Evolutionary conservation across 2,888 invertebrate species (phyloP).

Genomic region (Rugalucina vietnamica): DNA sequence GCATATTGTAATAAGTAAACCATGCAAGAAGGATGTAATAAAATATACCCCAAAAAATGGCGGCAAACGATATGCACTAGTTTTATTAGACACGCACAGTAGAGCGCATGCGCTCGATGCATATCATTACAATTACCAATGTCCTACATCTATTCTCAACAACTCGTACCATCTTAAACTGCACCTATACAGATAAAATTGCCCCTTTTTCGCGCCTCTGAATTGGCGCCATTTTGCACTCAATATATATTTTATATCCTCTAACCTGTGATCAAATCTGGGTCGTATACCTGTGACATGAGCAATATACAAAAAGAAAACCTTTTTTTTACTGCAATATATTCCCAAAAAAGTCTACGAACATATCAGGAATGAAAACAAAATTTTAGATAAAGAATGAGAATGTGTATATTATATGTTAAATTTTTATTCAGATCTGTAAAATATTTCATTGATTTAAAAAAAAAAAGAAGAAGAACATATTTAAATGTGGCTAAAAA

Average conservation of each 20-base stretch:
- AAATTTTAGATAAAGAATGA: background rate
- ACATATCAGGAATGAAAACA: background rate
- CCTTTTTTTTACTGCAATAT: background rate
- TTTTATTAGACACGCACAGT: background rate
- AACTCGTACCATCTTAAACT: background rate
- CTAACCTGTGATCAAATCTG: background rate
- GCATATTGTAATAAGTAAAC: background rate
- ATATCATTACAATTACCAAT: background rate
- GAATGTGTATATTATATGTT: background rate
- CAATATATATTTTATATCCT: background rate
- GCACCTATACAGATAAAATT: background rate
- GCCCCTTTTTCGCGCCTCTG: slow-evolving; percentile 3
- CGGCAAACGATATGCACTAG: background rate
- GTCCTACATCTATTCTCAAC: background rate
- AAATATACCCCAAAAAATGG: background rate
- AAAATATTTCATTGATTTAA: no score
- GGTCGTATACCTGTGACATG: background rate
- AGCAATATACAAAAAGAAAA: background rate
- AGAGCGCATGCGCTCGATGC: background rate
- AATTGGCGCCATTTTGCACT: slow-evolving; percentile 10
- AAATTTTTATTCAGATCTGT: background rate
- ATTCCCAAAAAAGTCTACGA: background rate
- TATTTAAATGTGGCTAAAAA: no score
- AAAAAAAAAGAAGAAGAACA: no score
- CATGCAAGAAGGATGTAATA: background rate